Conservation (phyloP, 2,888 invertebrate species). For the Sipha maydis region DNA sequence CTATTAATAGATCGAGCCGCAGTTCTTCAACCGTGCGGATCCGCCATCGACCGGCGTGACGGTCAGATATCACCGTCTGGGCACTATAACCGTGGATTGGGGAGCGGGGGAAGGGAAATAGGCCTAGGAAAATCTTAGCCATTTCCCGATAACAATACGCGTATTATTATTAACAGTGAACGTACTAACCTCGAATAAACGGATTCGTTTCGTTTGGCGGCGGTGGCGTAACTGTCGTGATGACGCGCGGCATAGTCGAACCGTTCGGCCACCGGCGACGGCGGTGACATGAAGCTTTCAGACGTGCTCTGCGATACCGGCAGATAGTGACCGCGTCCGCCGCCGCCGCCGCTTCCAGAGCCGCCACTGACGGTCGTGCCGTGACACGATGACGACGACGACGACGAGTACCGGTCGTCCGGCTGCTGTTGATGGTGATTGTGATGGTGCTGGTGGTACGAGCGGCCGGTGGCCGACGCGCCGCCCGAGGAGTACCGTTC, state of each 20-base stretch:
- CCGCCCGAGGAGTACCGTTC: slow-evolving; percentile 45
- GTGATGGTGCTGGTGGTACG: slow-evolving; percentile 12
- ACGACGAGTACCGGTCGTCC: slow-evolving; percentile 36
- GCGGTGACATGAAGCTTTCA: slow-evolving; percentile 59
- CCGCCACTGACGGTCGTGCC: not conserved
- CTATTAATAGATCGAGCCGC: no score
- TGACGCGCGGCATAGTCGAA: slow-evolving; percentile 61
- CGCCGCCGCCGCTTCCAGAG: not conserved
- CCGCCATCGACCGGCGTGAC: no score
- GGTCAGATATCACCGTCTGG: no score
- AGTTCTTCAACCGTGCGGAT: no score
- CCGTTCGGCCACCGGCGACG: slow-evolving; percentile 60
- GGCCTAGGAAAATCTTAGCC: no score
- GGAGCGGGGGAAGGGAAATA: no score
- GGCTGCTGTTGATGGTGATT: not conserved
- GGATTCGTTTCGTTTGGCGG: slow-evolving; percentile 53
- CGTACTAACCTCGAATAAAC: slow-evolving; percentile 46
- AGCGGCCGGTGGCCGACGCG: slow-evolving; percentile 6
- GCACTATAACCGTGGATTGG: no score
- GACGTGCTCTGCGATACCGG: slow-evolving; percentile 57
- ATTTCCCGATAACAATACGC: no score
- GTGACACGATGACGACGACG: slow-evolving; percentile 19
- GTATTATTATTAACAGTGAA: no score
- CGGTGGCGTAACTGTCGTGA: slow-evolving; percentile 48
- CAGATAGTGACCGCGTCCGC: slow-evolving; percentile 40